Conservation (phyloP, 2,888 invertebrate species). For the Drepanosiphum platanoidis region DNA sequence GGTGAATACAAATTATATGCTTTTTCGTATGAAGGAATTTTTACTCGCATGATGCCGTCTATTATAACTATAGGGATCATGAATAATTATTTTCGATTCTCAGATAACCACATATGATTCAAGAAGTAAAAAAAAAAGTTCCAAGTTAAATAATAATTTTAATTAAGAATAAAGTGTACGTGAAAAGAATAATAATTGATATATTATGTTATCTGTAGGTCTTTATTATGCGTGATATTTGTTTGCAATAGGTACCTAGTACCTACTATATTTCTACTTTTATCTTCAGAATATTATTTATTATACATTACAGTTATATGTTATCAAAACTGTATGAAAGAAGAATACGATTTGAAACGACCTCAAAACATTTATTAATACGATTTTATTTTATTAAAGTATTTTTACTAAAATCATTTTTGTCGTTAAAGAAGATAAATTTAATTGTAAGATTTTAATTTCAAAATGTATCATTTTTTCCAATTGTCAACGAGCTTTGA, state of each 20-base stretch:
- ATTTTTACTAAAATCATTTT: neutral
- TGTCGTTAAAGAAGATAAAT: neutral
- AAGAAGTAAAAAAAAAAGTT: neutral
- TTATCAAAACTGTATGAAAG: neutral
- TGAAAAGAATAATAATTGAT: neutral
- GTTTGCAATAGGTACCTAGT: too few relatives aligned
- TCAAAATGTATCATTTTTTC: neutral
- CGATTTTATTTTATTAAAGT: neutral
- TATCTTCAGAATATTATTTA: neutral
- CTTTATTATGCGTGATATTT: neutral
- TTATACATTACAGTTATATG: neutral
- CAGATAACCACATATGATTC: neutral
- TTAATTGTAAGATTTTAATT: neutral
- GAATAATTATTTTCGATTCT: constrained; percentile 1
- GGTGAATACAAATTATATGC: constrained; percentile 44
- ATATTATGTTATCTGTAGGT: neutral
- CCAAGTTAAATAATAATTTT: neutral
- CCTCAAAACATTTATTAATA: too few relatives aligned
- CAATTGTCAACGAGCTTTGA: neutral
- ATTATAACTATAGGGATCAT: neutral
- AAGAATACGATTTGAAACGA: neutral
- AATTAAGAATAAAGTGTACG: neutral
- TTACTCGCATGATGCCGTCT: neutral
- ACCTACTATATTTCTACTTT: neutral
- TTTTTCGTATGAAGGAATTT: constrained; percentile 26